phyloP scores from a whole-genome alignment of 2,113 vertebrate species.

The Noctilio leporinus region DNA sequence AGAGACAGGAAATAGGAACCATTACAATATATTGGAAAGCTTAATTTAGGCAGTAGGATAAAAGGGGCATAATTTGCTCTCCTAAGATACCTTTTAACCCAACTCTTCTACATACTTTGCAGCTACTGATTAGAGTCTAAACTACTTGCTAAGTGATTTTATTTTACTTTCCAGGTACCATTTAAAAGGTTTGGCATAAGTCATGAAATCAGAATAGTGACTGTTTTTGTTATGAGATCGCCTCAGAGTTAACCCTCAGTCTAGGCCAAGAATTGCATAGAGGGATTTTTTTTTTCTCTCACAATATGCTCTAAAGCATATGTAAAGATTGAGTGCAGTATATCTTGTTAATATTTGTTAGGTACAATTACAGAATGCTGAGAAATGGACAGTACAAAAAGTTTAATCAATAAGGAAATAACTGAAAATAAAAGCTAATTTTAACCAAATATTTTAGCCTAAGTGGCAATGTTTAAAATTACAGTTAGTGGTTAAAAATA shows the following conservation, averaged over 20 bases:
- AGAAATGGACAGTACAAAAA: neutral
- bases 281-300: neutral
- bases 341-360: neutral
- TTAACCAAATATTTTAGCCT: neutral
- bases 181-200: neutral
- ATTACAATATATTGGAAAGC: neutral
- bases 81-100: neutral
- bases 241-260: neutral
- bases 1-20: neutral
- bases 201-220: neutral
- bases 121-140: neutral
- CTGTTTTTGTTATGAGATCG: neutral
- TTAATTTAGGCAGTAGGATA: neutral
- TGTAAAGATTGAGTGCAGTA: neutral
- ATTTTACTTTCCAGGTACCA: neutral
- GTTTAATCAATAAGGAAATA: neutral
- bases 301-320: neutral
- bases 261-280: neutral
- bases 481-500: neutral
- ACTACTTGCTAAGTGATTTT: neutral
- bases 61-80: neutral
- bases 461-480: neutral
- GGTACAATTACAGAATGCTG: neutral
- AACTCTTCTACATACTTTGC: neutral
- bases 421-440: neutral